These are phyloP conservation scores for Onychomys arenicola DNA, from an alignment of 2,797 vertebrate genomes.

Conservation along the genomic window DNA sequence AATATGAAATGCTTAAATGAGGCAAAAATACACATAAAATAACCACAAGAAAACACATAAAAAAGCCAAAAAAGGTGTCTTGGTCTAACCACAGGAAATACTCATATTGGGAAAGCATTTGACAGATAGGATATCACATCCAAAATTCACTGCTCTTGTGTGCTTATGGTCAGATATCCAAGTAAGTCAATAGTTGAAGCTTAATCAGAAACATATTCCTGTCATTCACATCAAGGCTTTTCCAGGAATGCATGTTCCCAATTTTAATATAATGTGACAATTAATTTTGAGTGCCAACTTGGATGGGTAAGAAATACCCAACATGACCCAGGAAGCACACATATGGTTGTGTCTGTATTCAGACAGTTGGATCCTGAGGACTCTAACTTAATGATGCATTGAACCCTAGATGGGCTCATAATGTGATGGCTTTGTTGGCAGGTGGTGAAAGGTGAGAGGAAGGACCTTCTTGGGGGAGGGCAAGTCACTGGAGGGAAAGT, in stretches of 20 bases:
- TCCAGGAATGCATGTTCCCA: neutral
- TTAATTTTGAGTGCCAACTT: neutral
- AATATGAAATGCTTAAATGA: neutral
- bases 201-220: neutral
- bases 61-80: neutral
- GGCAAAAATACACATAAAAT: neutral
- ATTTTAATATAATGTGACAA: neutral
- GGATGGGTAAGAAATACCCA: neutral
- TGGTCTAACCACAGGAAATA: neutral
- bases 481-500: neutral
- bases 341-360: neutral
- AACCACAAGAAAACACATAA: neutral
- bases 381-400: neutral
- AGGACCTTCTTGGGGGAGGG: neutral
- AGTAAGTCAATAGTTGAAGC: neutral
- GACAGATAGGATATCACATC: neutral
- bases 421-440: too few species aligned
- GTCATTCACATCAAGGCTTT: neutral
- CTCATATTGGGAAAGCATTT: neutral
- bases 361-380: neutral
- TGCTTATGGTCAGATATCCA: neutral
- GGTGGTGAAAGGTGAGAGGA: neutral
- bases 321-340: rapidly evolving
- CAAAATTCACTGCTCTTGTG: neutral
- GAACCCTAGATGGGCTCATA: neutral